Conservation (phyloP, 2,113 vertebrate species). For the Tragelaphus imberbis region DNA sequence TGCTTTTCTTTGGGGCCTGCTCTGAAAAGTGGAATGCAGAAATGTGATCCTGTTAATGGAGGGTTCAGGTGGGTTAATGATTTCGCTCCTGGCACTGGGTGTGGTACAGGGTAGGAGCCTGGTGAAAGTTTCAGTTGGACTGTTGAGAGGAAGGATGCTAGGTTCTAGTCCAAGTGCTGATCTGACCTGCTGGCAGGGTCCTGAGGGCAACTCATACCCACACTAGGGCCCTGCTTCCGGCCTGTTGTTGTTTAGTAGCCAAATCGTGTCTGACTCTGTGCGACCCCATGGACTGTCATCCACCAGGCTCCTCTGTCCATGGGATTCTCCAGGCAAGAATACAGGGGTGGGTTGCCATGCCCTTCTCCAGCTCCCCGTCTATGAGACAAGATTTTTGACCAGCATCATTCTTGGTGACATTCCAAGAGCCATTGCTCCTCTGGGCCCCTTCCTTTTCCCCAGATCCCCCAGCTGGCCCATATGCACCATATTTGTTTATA, state of each 20-base stretch:
- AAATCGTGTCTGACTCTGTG: background rate
- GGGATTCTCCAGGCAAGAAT: background rate
- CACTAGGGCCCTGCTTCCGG: rapidly evolving
- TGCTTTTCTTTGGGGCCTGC: background rate
- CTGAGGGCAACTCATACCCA: background rate
- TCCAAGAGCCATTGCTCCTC: background rate
- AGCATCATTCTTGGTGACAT: background rate
- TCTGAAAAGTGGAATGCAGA: conserved; percentile 10
- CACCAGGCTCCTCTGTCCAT: background rate
- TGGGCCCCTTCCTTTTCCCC: background rate
- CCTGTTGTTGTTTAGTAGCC: background rate
- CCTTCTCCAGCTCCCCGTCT: background rate
- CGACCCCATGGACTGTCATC: background rate
- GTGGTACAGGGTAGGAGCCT: background rate
- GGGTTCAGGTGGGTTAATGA: background rate
- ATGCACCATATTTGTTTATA: background rate
- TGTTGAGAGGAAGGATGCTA: background rate
- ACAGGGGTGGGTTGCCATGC: background rate
- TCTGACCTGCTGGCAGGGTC: background rate
- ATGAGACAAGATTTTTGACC: background rate
- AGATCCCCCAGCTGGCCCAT: background rate
- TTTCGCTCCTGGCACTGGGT: background rate
- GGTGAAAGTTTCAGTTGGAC: background rate
- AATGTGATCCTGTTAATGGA: background rate
- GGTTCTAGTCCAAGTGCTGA: background rate